phyloP scores from a whole-genome alignment of 2,888 invertebrate species.

The Nephrotoma appendiculata region DNA sequence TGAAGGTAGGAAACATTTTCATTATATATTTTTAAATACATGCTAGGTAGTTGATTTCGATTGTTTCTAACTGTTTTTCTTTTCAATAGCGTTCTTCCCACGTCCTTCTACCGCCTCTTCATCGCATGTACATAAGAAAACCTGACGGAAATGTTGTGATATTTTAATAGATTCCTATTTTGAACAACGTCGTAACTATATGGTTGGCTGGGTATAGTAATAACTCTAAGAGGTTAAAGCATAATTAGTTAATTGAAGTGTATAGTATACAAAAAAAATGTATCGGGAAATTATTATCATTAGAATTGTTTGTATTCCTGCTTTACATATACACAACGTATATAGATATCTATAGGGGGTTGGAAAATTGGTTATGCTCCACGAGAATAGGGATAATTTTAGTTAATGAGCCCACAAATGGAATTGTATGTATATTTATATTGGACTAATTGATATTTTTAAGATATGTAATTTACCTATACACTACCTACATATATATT shows the following conservation, averaged over 20 bases:
- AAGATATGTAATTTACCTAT: not conserved
- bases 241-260: not conserved
- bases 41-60: not conserved
- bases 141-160: not conserved
- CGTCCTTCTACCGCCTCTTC: not conserved
- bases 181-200: not conserved
- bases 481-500: not conserved
- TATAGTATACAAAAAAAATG: not conserved
- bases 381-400: not conserved
- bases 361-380: not conserved
- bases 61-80: not conserved
- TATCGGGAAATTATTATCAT: not conserved
- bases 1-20: not conserved
- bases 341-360: not conserved
- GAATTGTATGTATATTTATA: not conserved
- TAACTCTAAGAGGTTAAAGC: not conserved
- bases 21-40: not conserved
- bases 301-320: not conserved
- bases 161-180: not conserved
- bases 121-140: not conserved
- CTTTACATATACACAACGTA: not conserved
- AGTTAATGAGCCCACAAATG: not conserved
- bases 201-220: not conserved
- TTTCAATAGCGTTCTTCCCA: not conserved
- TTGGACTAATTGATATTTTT: not conserved